A percentile compares a stretch with the other conserved stretches of the same genome.
Conservation (phyloP, 2,888 invertebrate genomes). For the Mythimna loreyi region DNA sequence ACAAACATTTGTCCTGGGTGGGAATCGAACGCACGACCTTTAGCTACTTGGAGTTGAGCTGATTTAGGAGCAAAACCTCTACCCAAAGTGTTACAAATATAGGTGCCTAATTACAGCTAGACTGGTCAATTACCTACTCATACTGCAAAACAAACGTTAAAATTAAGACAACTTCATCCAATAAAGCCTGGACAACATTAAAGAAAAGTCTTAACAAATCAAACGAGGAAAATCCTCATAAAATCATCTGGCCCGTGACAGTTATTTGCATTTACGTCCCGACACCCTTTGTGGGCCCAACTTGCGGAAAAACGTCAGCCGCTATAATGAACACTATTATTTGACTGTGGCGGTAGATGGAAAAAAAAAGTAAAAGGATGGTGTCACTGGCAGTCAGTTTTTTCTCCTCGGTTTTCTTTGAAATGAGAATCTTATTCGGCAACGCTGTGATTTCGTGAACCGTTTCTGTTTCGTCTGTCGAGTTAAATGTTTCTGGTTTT, state of each 20-base stretch:
- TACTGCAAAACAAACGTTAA: neutral
- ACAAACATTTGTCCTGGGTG: no score
- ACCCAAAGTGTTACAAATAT: no score
- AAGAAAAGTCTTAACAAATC: constrained; percentile 36
- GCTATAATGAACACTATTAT: constrained; percentile 62
- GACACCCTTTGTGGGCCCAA: constrained; percentile 53
- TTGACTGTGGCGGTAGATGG: constrained; percentile 48
- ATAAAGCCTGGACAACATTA: constrained; percentile 3
- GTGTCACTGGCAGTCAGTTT: constrained; percentile 47
- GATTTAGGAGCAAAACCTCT: neutral
- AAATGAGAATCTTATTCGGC: constrained; percentile 46
- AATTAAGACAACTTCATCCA: neutral
- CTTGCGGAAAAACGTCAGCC: constrained; percentile 59
- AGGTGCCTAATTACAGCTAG: neutral
- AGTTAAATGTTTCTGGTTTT: constrained; percentile 39
- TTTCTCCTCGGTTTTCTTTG: constrained; percentile 45
- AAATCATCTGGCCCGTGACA: constrained; percentile 52
- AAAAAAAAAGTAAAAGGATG: constrained; percentile 42
- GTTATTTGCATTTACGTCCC: constrained; percentile 58
- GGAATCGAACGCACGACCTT: no score
- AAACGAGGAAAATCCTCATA: constrained; percentile 47
- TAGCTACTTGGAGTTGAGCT: no score
- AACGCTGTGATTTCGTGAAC: constrained; percentile 40
- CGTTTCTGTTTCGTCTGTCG: constrained; percentile 30
- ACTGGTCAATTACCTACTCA: neutral